Conservation (phyloP, 2,113 vertebrate genomes). For the Erpornis zantholeuca region DNA sequence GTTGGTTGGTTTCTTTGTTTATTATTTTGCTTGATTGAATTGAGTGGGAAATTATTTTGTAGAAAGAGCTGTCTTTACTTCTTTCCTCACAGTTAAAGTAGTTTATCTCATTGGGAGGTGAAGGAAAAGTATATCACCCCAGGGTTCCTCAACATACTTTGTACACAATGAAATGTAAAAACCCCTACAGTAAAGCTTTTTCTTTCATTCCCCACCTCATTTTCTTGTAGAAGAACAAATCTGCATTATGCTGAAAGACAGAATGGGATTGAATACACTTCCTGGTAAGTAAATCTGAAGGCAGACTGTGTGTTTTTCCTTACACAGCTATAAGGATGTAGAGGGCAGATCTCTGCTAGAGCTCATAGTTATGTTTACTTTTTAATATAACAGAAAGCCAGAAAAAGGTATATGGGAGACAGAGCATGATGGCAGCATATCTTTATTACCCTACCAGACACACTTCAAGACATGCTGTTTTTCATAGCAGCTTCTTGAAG, state of each 20-base stretch:
- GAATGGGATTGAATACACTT: background rate
- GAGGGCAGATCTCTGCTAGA: background rate
- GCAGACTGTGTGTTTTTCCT: background rate
- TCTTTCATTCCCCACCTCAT: background rate
- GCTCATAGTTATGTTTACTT: background rate
- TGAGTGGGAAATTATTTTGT: background rate
- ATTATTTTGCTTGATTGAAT: background rate
- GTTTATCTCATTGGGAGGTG: background rate
- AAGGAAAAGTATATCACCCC: background rate
- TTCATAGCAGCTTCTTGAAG: background rate
- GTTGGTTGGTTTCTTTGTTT: fast-evolving
- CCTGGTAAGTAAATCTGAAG: background rate
- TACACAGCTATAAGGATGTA: background rate
- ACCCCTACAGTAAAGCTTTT: background rate
- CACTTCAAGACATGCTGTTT: background rate
- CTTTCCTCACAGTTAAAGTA: background rate
- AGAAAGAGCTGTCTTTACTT: background rate
- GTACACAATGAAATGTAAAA: background rate
- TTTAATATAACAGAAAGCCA: background rate
- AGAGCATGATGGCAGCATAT: background rate
- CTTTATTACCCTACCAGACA: background rate
- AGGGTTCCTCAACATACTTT: background rate
- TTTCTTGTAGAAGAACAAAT: background rate
- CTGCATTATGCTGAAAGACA: background rate
- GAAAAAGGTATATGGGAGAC: background rate